These are phyloP conservation scores for Zaprionus kolodkinae DNA, from an alignment of 1,140 invertebrate species.

Conservation along the genomic window DNA sequence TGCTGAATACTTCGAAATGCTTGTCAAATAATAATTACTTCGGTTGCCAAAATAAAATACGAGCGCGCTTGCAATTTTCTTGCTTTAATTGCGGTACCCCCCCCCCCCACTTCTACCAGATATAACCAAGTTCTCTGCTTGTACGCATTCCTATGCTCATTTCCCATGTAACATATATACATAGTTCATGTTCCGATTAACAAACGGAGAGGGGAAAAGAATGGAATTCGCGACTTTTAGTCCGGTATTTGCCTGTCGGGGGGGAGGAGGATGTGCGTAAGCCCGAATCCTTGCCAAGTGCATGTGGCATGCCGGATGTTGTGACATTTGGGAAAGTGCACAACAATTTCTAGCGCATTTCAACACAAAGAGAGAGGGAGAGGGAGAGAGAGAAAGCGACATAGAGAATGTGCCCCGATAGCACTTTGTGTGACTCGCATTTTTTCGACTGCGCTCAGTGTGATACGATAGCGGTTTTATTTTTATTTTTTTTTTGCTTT, in stretches of 20 bases:
- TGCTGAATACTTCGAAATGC: slow-evolving; percentile 74
- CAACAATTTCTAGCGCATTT: slow-evolving; percentile 70
- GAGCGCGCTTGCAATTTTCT: slow-evolving; percentile 31
- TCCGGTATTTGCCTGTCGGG: not conserved
- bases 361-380: slow-evolving; percentile 27
- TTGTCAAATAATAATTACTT: slow-evolving; percentile 79
- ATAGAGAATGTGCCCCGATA: slow-evolving; percentile 45
- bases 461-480: slow-evolving; percentile 47
- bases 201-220: slow-evolving; percentile 25
- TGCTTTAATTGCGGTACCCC: slow-evolving; percentile 18
- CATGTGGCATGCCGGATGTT: slow-evolving; percentile 72
- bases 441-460: slow-evolving; percentile 37
- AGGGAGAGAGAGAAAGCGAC: slow-evolving; percentile 3
- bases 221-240: slow-evolving; percentile 8
- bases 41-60: slow-evolving; percentile 54
- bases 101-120: not conserved
- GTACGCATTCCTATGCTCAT: slow-evolving; percentile 12
- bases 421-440: slow-evolving; percentile 47
- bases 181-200: slow-evolving; percentile 50
- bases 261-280: slow-evolving; percentile 7
- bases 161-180: not conserved
- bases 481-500: slow-evolving; percentile 30
- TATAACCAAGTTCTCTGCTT: not conserved
- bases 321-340: slow-evolving; percentile 63
- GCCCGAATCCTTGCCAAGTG: slow-evolving; percentile 53